phyloP scores from a whole-genome alignment of 2,888 invertebrate species.

The Selenia dentaria region DNA sequence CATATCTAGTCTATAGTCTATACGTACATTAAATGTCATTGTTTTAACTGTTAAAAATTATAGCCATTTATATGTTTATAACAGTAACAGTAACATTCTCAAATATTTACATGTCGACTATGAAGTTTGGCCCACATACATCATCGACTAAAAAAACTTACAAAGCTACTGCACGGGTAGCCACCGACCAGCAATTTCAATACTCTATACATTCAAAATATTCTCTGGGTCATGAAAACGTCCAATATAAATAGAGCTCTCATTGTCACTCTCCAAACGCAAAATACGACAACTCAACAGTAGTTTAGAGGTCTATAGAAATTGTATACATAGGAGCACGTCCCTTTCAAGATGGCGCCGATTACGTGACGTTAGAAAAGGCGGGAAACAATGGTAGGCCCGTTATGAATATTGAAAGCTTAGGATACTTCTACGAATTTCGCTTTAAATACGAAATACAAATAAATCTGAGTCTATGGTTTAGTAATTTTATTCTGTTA shows the following conservation, averaged over 20 bases:
- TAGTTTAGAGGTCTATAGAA: slow-evolving; percentile 50
- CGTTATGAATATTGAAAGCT: slow-evolving; percentile 79
- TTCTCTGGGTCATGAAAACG: slow-evolving; percentile 73
- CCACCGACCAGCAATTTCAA: slow-evolving; percentile 58
- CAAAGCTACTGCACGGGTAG: slow-evolving; percentile 50
- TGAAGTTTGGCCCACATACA: slow-evolving; percentile 50
- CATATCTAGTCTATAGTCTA: too few relatives aligned
- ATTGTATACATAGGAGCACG: slow-evolving; percentile 68
- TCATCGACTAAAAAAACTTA: slow-evolving; percentile 52
- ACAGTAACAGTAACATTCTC: slow-evolving; percentile 49
- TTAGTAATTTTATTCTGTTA: background rate
- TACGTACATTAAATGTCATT: too few relatives aligned
- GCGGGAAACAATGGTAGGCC: slow-evolving; percentile 72
- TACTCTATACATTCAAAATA: slow-evolving; percentile 70
- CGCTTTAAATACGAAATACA: slow-evolving; percentile 49
- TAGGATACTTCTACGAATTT: slow-evolving; percentile 64
- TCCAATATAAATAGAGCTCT: slow-evolving; percentile 55
- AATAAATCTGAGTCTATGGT: background rate
- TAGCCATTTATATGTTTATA: too few relatives aligned
- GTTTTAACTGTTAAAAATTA: slow-evolving; percentile 35
- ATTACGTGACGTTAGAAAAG: slow-evolving; percentile 73
- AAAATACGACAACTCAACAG: slow-evolving; percentile 35
- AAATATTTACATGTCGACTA: slow-evolving; percentile 37
- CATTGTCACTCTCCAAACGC: slow-evolving; percentile 37
- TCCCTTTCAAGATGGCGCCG: slow-evolving; percentile 75